These are phyloP conservation scores for Campoletis sonorensis DNA, from an alignment of 1,140 invertebrate species.

Conservation along the genomic window DNA sequence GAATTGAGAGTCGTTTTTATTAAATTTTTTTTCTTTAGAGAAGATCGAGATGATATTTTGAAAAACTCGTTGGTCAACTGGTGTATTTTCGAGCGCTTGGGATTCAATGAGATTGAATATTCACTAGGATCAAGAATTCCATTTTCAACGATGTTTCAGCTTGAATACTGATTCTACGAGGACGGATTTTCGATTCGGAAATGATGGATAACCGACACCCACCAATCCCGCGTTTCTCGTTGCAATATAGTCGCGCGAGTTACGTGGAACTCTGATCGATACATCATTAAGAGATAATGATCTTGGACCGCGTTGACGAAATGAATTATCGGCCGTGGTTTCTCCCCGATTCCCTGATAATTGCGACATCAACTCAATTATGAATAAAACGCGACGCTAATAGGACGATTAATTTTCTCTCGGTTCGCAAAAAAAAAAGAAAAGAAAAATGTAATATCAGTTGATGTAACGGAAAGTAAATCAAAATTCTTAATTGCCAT, in stretches of 20 bases:
- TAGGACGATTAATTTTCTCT: conserved; percentile 24
- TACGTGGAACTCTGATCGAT: conserved; percentile 11
- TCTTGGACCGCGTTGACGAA: conserved; percentile 26
- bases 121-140: too few relatives aligned
- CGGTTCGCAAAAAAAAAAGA: too few relatives aligned
- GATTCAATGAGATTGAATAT: too few relatives aligned
- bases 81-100: too few relatives aligned
- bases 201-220: background rate
- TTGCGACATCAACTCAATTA: conserved; percentile 33
- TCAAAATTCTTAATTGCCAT: background rate
- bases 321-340: conserved; percentile 20
- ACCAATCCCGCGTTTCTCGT: background rate
- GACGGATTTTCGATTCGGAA: background rate
- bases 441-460: background rate
- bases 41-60: too few relatives aligned
- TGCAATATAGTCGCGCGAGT: background rate
- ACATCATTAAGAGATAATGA: conserved; percentile 15
- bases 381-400: conserved; percentile 13
- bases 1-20: too few relatives aligned
- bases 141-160: too few relatives aligned
- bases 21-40: too few relatives aligned
- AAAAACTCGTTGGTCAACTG: too few relatives aligned
- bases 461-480: conserved; percentile 16
- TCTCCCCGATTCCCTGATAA: conserved; percentile 6
- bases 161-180: too few relatives aligned